phyloP scores from a whole-genome alignment of 1,140 invertebrate species.

The Pogonognathellus flavescens region DNA sequence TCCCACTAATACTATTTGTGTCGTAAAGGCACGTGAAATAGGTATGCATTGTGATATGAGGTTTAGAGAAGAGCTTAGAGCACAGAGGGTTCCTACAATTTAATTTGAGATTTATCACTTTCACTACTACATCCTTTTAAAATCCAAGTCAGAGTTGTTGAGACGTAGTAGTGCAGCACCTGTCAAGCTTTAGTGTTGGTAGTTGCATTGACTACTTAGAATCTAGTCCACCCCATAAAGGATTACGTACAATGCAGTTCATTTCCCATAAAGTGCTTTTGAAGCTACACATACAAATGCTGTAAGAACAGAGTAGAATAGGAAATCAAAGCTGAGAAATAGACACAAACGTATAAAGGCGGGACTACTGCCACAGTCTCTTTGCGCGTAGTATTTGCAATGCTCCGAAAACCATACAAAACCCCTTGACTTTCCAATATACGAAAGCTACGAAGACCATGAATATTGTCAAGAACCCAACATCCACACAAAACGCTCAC shows the following conservation, averaged over 20 bases:
- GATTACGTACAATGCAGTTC: neutral
- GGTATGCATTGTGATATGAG: neutral
- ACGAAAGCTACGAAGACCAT: no score
- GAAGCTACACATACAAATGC: neutral
- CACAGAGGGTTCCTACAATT: slow-evolving; percentile 20
- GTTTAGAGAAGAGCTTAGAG: slow-evolving; percentile 1
- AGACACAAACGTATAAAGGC: no score
- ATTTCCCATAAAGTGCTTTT: neutral
- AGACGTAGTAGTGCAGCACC: neutral
- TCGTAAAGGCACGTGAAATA: neutral
- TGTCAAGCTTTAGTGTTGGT: neutral
- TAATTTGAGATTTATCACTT: slow-evolving; percentile 40
- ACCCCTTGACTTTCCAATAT: no score
- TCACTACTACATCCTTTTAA: neutral
- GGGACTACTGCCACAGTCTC: no score
- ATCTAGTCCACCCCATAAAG: neutral
- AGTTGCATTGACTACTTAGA: neutral
- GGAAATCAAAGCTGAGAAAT: no score
- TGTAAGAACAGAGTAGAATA: no score
- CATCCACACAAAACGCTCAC: no score
- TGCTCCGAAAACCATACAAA: no score
- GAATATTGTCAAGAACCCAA: no score
- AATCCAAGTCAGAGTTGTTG: neutral
- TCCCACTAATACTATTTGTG: neutral
- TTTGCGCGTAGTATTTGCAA: no score